phyloP scores from a whole-genome alignment of 2,888 invertebrate genomes.

The Dynastes maya region DNA sequence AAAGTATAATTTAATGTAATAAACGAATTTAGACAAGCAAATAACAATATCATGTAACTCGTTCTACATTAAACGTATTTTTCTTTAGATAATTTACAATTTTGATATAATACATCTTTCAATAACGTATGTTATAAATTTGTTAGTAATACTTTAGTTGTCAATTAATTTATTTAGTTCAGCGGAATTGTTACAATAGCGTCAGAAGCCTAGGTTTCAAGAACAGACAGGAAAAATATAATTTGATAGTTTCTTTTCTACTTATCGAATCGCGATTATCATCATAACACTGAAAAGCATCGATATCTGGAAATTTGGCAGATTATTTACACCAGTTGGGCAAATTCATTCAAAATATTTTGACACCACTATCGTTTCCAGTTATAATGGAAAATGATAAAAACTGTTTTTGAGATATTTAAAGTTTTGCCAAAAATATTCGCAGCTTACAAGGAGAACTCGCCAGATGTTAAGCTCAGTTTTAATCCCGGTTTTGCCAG shows the following conservation, averaged over 20 bases:
- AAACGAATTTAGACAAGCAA: background rate
- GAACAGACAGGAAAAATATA: slow-evolving; percentile 3
- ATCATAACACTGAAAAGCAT: background rate
- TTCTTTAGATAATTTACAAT: too few relatives aligned
- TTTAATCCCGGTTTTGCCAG: too few relatives aligned
- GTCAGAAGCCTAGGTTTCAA: slow-evolving; percentile 19
- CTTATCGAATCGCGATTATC: background rate
- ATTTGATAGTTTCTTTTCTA: background rate
- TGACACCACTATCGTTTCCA: too few relatives aligned
- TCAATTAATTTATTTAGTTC: background rate
- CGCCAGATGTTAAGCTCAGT: too few relatives aligned
- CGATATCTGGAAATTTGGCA: too few relatives aligned
- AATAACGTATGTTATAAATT: slow-evolving; percentile 1
- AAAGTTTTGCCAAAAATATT: too few relatives aligned
- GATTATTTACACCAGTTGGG: too few relatives aligned
- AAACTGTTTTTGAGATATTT: too few relatives aligned
- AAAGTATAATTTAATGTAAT: background rate
- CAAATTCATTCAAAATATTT: too few relatives aligned
- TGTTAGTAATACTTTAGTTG: slow-evolving; percentile 5
- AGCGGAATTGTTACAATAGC: slow-evolving; percentile 10
- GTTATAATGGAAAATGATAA: too few relatives aligned
- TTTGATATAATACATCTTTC: background rate
- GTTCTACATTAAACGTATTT: too few relatives aligned
- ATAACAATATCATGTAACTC: background rate
- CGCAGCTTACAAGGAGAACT: too few relatives aligned